phyloP scores from a whole-genome alignment of 2,113 vertebrate genomes.

The Odocoileus virginianus region DNA sequence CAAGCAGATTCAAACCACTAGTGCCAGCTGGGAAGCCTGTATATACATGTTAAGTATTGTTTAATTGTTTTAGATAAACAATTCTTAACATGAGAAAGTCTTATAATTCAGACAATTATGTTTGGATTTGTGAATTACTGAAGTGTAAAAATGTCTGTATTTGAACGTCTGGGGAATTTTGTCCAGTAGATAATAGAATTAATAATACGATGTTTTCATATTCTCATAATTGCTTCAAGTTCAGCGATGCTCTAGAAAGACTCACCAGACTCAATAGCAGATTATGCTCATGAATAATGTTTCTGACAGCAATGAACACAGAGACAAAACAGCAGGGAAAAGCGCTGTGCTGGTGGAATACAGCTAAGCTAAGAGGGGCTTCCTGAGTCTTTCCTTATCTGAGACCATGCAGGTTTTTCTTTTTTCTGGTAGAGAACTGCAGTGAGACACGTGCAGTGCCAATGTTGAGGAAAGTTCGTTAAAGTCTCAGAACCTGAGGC shows the following conservation, averaged over 20 bases:
- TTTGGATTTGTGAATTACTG: neutral
- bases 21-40: neutral
- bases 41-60: neutral
- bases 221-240: neutral
- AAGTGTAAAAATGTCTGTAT: neutral
- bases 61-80: neutral
- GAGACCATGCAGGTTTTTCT: neutral
- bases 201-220: neutral
- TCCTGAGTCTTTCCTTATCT: neutral
- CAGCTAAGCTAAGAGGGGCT: neutral
- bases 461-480: neutral
- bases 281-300: neutral
- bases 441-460: neutral
- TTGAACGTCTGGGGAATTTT: neutral
- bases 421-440: neutral
- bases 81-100: neutral
- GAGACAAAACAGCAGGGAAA: neutral
- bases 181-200: neutral
- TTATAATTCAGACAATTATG: neutral
- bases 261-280: neutral
- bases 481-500: neutral
- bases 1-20: neutral
- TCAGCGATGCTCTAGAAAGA: neutral
- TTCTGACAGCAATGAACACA: neutral
- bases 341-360: neutral